A percentile compares a stretch with the other conserved stretches of the same genome.
Evolutionary conservation across 2,888 invertebrate species (phyloP).

Genomic region (Spisula solida): DNA sequence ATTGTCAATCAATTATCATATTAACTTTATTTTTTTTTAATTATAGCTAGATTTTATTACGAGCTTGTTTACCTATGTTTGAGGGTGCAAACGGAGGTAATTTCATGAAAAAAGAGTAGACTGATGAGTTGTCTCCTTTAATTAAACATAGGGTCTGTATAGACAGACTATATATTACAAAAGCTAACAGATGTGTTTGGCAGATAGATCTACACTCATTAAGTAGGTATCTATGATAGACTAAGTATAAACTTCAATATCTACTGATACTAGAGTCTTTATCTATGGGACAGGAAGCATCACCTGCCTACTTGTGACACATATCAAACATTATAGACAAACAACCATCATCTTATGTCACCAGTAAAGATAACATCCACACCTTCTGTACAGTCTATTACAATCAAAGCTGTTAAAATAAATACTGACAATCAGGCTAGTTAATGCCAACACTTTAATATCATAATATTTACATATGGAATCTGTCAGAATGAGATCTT

Average conservation of each 20-base stretch:
- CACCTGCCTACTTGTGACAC: conserved; percentile 19
- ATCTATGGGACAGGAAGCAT: conserved; percentile 16
- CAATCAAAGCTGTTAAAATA: conserved; percentile 26
- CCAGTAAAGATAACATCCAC: neutral
- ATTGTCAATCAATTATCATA: too few species aligned
- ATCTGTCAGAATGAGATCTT: neutral
- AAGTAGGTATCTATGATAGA: neutral
- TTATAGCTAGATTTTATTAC: too few species aligned
- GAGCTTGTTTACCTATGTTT: too few species aligned
- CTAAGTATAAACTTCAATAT: conserved; percentile 7
- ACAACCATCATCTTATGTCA: conserved; percentile 12
- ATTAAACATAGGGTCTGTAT: too few species aligned
- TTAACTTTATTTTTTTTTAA: too few species aligned
- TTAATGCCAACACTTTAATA: neutral
- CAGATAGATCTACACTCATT: neutral
- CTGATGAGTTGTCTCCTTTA: too few species aligned
- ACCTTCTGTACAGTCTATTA: neutral
- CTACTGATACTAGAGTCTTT: neutral
- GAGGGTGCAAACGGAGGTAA: too few species aligned
- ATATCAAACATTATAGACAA: conserved; percentile 10
- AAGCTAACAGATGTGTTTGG: neutral
- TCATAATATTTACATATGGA: neutral
- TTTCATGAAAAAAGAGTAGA: too few species aligned
- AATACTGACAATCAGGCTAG: neutral
- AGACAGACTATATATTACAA: too few species aligned